A percentile compares a stretch with the other conserved stretches of the same genome.
Evolutionary conservation across 2,797 vertebrate genomes (phyloP).

Genomic region (Hemitrygon akajei): DNA sequence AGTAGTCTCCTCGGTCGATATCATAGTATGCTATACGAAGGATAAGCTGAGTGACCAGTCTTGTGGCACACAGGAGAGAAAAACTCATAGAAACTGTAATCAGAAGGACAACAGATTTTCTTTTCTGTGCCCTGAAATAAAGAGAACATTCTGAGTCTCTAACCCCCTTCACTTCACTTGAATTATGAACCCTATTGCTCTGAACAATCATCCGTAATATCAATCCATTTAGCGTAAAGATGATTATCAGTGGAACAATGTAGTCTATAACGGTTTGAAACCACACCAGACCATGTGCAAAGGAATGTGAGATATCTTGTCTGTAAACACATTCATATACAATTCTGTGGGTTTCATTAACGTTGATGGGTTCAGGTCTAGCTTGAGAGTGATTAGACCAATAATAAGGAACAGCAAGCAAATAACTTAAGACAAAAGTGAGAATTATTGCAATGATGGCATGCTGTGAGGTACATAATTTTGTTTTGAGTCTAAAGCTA

Average conservation of each 20-base stretch:
- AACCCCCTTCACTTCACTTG: constrained; percentile 10
- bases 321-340: constrained; percentile 49
- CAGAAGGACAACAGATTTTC: constrained; percentile 54
- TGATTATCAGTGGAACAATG: constrained; percentile 50
- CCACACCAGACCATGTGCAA: constrained; percentile 52
- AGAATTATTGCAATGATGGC: constrained; percentile 44
- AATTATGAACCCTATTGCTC: constrained; percentile 48
- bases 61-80: constrained; percentile 48
- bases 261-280: constrained; percentile 51
- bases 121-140: constrained; percentile 47
- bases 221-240: constrained; percentile 52
- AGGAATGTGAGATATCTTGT: constrained; percentile 40
- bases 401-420: constrained; percentile 51
- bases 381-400: constrained; percentile 52
- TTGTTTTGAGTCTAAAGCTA: constrained; percentile 46
- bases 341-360: constrained; percentile 36
- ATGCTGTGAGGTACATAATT: constrained; percentile 46
- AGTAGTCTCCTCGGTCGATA: constrained; percentile 50
- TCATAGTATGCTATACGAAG: constrained; percentile 47
- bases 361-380: not conserved
- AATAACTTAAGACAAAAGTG: constrained; percentile 47
- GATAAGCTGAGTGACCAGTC: constrained; percentile 52
- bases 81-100: constrained; percentile 54
- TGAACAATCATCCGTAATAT: constrained; percentile 49
- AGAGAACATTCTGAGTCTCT: not conserved